Evolutionary conservation across 1,140 invertebrate genomes (phyloP).

Genomic region (Bombus waltoni): DNA sequence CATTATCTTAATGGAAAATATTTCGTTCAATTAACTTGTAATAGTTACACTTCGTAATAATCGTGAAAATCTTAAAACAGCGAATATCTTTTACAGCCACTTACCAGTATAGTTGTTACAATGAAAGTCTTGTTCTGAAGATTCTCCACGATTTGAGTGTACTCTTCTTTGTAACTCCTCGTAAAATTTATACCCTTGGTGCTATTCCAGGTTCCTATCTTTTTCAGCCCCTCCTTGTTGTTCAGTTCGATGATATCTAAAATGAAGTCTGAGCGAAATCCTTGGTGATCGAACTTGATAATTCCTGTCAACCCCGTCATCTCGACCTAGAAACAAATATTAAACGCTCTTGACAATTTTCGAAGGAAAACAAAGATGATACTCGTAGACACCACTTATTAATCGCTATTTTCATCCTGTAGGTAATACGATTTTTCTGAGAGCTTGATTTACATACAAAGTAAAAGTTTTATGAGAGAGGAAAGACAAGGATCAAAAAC

Average conservation of each 20-base stretch:
- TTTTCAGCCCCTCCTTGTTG: conserved; percentile 89
- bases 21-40: neutral
- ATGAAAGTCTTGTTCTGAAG: conserved; percentile 96
- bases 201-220: conserved; percentile 95
- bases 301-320: conserved; percentile 95
- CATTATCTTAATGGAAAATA: neutral
- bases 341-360: neutral
- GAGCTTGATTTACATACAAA: no score
- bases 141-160: conserved; percentile 92
- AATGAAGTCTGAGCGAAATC: conserved; percentile 95
- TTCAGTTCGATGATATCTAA: conserved; percentile 94
- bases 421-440: no score
- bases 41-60: neutral
- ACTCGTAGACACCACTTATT: neutral
- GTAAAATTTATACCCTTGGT: conserved; percentile 95
- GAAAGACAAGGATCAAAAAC: no score
- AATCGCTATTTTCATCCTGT: no score
- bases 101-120: conserved; percentile 95
- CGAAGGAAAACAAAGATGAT: neutral
- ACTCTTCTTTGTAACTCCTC: conserved; percentile 91
- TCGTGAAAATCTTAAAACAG: neutral
- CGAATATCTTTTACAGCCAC: conserved; percentile 67
- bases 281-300: conserved; percentile 97
- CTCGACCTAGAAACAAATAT: conserved; percentile 87
- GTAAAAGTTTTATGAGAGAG: no score